A percentile compares a stretch with the other conserved stretches of the same genome.
These are phyloP conservation scores for Brachylomia viminalis DNA, from an alignment of 2,888 invertebrate species.

Conservation along the genomic window DNA sequence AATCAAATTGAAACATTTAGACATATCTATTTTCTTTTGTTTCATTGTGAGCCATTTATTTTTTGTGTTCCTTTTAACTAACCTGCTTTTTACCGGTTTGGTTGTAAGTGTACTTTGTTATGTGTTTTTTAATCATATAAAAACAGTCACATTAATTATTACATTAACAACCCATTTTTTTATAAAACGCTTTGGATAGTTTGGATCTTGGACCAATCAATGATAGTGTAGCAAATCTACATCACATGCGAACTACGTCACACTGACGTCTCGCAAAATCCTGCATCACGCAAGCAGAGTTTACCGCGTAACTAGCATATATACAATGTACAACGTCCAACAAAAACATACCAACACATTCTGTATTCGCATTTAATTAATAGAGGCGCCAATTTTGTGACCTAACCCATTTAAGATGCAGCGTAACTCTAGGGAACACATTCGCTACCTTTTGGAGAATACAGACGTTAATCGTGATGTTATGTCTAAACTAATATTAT, in stretches of 20 bases:
- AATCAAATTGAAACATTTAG: neutral
- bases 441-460: neutral
- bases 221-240: too few relatives aligned
- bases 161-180: neutral
- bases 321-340: too few relatives aligned
- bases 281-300: too few relatives aligned
- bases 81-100: conserved; percentile 14
- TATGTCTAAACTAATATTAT: too few relatives aligned
- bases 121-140: neutral
- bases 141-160: neutral
- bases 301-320: too few relatives aligned
- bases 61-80: conserved; percentile 5
- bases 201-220: too few relatives aligned
- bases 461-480: too few relatives aligned
- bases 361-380: neutral
- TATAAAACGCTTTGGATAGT: neutral
- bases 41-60: neutral
- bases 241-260: too few relatives aligned
- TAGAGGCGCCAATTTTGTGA: neutral
- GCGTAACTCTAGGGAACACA: neutral
- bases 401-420: neutral
- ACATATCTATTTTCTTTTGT: conserved; percentile 25
- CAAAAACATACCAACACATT: too few relatives aligned
- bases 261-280: too few relatives aligned
- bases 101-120: neutral